Base-by-base conservation (phyloP, 2,888 invertebrate species). In the Ecliptopera silaceata region DNA sequence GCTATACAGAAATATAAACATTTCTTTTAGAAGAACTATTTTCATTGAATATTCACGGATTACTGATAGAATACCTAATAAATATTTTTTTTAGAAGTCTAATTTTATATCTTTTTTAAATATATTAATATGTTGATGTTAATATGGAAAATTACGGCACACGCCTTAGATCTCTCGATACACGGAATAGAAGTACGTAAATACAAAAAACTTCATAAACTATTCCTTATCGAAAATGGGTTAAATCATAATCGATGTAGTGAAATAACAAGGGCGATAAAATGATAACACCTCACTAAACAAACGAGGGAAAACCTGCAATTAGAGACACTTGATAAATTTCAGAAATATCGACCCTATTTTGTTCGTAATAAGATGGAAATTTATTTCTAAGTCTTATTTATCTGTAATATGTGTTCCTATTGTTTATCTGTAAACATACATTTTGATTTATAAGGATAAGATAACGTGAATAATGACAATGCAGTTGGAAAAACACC, bases 241-340 rank as follows among this genome's bases (percentile, higher is more conserved):
- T 67, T 74, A 77, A 79, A 74, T 74, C 74, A 77, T 46, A 75
- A 74, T 62, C 59, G 61, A 54, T 79, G 76, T 77, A 64, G 50
- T 50, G 55, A 58, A 65, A 65, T 68, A 72, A 75, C 72, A 69
- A 49, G 59, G 64, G 38, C 60, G 72, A 73, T 75, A 72, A 68
- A 61, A 66, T 57, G 63, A 69, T 68, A 64, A 59, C 49, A 47
- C 49, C 29, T 20, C 46, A 48, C 51, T 56, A 57, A 56, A 56
- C 50, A 53, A 49, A 56, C 49, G 29, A 36, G 68, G 71, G 65
- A 70, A 72, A 72, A 69, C 65, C 61, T 11, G 18, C 66, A 68
- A 66, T 72, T 66, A 66, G 63, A 22, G 42, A 17, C 46, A 48
- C 46, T 20, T 17, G 3, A 39, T 11, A 18, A 8, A 18, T 41